Conservation (phyloP, 2,797 vertebrate species). For the Gymnoscopelus braueri region DNA sequence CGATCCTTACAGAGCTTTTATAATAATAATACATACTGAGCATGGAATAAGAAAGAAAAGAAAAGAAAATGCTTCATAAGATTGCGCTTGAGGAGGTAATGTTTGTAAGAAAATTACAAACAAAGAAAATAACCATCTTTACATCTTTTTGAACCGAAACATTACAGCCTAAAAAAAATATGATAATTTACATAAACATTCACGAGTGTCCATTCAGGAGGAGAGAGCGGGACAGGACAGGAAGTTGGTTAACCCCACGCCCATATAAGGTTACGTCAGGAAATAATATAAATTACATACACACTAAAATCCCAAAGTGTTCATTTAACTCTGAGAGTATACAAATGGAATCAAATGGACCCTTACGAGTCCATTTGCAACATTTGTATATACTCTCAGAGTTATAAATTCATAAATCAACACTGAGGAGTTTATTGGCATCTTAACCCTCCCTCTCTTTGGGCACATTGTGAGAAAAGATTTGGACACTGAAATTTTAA, state of each 20-base stretch:
- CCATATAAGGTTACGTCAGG: no score
- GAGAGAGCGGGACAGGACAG: slow-evolving; percentile 12
- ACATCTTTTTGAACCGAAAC: slow-evolving; percentile 37
- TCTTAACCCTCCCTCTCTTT: slow-evolving; percentile 25
- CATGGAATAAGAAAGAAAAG: slow-evolving; percentile 37
- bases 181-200: slow-evolving; percentile 64
- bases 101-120: slow-evolving; percentile 66
- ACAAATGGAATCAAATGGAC: no score
- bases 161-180: slow-evolving; percentile 42
- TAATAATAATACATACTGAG: slow-evolving; percentile 45
- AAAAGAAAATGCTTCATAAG: slow-evolving; percentile 80
- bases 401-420: no score
- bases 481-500: slow-evolving; percentile 63
- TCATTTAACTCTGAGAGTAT: no score
- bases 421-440: no score
- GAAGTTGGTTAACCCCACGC: no score
- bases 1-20: slow-evolving; percentile 73
- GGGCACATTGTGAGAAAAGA: slow-evolving; percentile 35
- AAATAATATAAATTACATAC: no score
- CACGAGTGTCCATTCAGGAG: slow-evolving; percentile 32
- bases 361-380: no score
- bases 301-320: no score
- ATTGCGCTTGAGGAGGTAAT: slow-evolving; percentile 81
- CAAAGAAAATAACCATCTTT: slow-evolving; percentile 37
- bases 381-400: no score